phyloP scores from a whole-genome alignment of 2,113 vertebrate genomes.

The Panurus biarmicus region DNA sequence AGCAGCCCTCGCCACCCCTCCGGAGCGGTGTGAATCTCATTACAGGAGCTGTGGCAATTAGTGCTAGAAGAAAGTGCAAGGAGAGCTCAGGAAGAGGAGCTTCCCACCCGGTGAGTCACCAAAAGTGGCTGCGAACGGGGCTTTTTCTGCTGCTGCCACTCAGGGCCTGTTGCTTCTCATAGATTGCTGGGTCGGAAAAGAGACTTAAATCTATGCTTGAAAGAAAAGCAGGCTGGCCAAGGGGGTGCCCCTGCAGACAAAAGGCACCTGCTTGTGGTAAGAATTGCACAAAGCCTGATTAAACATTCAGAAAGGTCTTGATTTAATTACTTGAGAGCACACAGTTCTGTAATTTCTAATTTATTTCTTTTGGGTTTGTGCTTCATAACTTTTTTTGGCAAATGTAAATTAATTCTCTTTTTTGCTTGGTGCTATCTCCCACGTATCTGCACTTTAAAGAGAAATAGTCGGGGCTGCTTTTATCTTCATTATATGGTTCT shows the following conservation, averaged over 20 bases:
- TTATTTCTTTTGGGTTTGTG: neutral
- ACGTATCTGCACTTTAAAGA: neutral
- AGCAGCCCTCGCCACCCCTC: neutral
- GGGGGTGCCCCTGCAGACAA: neutral
- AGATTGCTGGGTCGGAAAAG: neutral
- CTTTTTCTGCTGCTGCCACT: neutral
- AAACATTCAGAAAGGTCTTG: neutral
- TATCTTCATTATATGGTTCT: neutral
- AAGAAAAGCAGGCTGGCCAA: neutral
- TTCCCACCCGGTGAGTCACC: neutral
- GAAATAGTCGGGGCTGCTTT: neutral
- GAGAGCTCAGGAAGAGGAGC: neutral
- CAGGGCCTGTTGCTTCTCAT: neutral
- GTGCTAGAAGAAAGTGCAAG: rapidly evolving
- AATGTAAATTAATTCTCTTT: neutral
- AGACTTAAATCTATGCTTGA: neutral
- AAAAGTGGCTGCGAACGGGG: rapidly evolving
- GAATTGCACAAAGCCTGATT: neutral
- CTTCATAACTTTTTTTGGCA: neutral
- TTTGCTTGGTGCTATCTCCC: neutral
- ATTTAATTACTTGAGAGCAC: neutral
- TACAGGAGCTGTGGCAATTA: rapidly evolving
- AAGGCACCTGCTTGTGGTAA: neutral
- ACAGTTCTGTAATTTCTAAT: neutral
- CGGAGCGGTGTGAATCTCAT: neutral